Conservation (phyloP, 2,113 vertebrate genomes). For the Tetrao urogallus region DNA sequence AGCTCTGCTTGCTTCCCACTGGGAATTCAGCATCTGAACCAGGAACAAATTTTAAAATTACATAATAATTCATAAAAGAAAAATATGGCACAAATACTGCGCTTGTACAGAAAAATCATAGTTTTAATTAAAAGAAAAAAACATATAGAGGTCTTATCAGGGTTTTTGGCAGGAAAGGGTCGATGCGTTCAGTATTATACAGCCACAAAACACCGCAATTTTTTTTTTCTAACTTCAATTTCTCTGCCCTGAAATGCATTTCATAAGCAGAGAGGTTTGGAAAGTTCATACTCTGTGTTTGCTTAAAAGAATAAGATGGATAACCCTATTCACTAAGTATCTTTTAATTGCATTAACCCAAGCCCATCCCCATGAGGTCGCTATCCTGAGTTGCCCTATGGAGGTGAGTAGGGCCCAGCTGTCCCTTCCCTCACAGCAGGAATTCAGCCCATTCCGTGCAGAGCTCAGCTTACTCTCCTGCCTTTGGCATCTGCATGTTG, state of each 20-base stretch:
- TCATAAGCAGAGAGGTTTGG: neutral
- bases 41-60: constrained; percentile 14
- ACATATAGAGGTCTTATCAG: constrained; percentile 43
- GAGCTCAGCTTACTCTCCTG: rapidly evolving
- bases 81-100: constrained; percentile 1
- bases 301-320: neutral
- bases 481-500: neutral
- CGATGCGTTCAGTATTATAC: neutral
- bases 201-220: constrained; percentile 12
- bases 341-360: neutral
- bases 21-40: constrained; percentile 40
- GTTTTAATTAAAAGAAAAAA: constrained; percentile 64
- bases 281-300: neutral
- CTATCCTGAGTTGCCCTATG: rapidly evolving
- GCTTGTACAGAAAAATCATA: constrained; percentile 19
- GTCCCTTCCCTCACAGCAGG: neutral
- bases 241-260: neutral
- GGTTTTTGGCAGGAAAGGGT: constrained; percentile 31
- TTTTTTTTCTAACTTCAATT: neutral
- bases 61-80: constrained; percentile 57
- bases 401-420: neutral
- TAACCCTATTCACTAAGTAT: rapidly evolving
- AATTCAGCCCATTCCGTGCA: neutral
- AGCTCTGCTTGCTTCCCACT: constrained; percentile 33
- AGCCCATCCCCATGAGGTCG: neutral